Base-by-base conservation (phyloP, 2,888 invertebrate species). In the Meghimatium bilineatum region DNA sequence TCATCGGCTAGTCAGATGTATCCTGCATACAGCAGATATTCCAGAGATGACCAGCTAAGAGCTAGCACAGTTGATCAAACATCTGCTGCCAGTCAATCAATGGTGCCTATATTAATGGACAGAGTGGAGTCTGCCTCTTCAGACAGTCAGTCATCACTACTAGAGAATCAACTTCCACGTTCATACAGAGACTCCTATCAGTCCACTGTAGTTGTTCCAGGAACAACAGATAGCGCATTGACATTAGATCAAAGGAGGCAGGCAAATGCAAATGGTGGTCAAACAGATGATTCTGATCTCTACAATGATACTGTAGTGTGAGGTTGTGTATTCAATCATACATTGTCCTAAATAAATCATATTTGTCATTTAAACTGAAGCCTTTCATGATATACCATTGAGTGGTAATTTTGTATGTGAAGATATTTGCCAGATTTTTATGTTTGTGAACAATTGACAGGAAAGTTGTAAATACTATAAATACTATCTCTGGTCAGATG, bases 91-190 rank as follows among this genome's bases (percentile, higher is more conserved):
- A 75, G 83, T 81, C 87, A 86, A 80, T 84, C 86, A 85, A 78
- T 80, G 69, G 79, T 87, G 63, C 85, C 88, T 83, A 66, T 83
- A 83, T 76, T 86, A 85, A 60, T 66, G 66, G 82, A 66, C 26
- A 52, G 44, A 32, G 80, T n/a, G 52, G 80, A 80, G n/a, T 56
- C 69, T 34, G n/a, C 52, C 36, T 56, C 52, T 17, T 38, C 81
- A 5, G 74, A 38, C 63, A 63, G 81, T 72, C 71, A 34, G 8
- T 74, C 63, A 60, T 71, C 80, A 56, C 85, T 74, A 76, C 85
- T 75, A 87, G 85, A 88, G 86, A 87, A 85, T 87, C 88, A 87
- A 87, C 87, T 75, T 81, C 78, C 75, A 78, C 77, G 34, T 77
- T 74, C 69, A 67, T 83, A 72, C 52, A 69, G 67, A 63, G 74